phyloP scores from a whole-genome alignment of 2,113 vertebrate species.

The Chlorodrepanis virens region DNA sequence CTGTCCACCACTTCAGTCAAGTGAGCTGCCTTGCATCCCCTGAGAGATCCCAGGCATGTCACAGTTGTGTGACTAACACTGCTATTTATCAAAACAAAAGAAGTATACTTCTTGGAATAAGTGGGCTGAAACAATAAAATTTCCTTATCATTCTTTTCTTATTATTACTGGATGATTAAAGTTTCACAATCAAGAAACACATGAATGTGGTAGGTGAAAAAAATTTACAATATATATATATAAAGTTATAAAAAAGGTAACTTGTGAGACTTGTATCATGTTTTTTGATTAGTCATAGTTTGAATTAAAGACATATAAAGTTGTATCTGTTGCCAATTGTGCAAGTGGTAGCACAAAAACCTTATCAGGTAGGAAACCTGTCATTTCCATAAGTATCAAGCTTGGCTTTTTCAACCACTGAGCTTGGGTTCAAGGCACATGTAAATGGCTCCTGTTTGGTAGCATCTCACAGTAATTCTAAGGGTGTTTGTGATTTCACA shows the following conservation, averaged over 20 bases:
- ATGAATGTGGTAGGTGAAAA: not conserved
- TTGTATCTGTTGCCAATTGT: not conserved
- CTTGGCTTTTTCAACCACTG: not conserved
- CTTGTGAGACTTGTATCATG: not conserved
- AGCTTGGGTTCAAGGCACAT: not conserved
- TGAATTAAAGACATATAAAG: not conserved
- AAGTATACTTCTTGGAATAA: not conserved
- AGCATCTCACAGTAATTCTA: not conserved
- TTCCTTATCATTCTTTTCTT: not conserved
- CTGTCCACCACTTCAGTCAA: not conserved
- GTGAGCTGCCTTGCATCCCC: not conserved
- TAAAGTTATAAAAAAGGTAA: not conserved
- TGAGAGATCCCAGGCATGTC: not conserved
- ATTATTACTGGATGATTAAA: not conserved
- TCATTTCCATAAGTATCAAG: not conserved
- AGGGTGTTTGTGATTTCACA: not conserved
- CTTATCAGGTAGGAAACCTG: not conserved
- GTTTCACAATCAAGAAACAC: not conserved
- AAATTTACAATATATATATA: not conserved
- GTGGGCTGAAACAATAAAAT: not conserved
- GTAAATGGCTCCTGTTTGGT: not conserved
- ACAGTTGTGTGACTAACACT: not conserved
- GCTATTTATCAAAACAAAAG: not conserved
- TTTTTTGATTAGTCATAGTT: not conserved
- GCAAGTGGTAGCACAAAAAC: accelerated